Percentiles rank a stretch among this genome's conserved stretches.
phyloP scores from a whole-genome alignment of 2,888 invertebrate genomes.

The Volucella bombylans region DNA sequence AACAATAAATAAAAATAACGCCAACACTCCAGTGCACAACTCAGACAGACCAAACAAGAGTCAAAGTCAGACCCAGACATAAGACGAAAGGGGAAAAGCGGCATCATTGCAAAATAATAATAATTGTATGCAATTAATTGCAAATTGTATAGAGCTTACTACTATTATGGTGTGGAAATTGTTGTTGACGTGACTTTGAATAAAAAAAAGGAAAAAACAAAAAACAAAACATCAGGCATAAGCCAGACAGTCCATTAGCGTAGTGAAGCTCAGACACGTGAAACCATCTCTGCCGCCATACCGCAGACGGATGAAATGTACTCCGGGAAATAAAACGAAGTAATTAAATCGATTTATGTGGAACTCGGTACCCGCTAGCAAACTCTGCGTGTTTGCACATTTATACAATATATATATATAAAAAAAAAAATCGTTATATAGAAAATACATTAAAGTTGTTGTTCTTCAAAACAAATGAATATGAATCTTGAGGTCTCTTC shows the following conservation, averaged over 20 bases:
- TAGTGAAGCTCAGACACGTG: constrained; percentile 63
- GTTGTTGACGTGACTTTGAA: constrained; percentile 66
- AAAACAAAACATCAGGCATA: constrained; percentile 25
- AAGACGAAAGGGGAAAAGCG: constrained; percentile 43
- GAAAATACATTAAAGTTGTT: too few relatives aligned
- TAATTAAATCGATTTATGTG: constrained; percentile 52
- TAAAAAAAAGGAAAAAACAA: constrained; percentile 30
- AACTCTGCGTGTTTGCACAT: constrained; percentile 18
- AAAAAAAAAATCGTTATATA: background rate
- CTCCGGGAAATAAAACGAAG: constrained; percentile 32
- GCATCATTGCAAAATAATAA: constrained; percentile 67
- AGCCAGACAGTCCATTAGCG: constrained; percentile 57
- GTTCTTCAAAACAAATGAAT: too few relatives aligned
- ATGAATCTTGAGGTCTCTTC: too few relatives aligned
- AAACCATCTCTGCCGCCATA: constrained; percentile 42
- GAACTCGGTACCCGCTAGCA: constrained; percentile 7
- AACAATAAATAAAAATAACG: constrained; percentile 26
- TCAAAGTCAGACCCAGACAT: constrained; percentile 16
- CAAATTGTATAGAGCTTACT: constrained; percentile 66
- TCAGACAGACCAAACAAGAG: constrained; percentile 28
- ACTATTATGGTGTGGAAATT: constrained; percentile 69
- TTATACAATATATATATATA: background rate
- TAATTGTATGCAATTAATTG: constrained; percentile 71
- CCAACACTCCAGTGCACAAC: constrained; percentile 51
- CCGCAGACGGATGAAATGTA: constrained; percentile 42